Evolutionary conservation across 2,113 vertebrate species (phyloP), one percentile per base, ranked within the genome.

Genomic region (Dendropsophus ebraccatus): DNA sequence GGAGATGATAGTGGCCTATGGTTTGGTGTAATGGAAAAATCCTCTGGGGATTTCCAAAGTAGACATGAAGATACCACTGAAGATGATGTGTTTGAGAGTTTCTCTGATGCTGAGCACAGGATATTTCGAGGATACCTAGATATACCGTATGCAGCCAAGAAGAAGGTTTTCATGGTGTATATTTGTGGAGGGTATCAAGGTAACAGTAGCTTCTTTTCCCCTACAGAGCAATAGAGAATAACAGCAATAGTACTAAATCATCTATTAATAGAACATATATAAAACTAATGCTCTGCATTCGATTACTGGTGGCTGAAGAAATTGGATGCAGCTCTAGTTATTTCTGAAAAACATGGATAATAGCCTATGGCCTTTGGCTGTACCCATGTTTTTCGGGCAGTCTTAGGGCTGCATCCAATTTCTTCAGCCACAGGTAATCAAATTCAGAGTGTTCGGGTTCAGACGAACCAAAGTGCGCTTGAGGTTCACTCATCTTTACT

Each of bases 171-270:
- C 52, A 91, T 91, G 88, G 83, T 93, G 23, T 94, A 92, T 79
- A 87, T 94, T 32, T 94, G 92, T 82, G 92, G 93, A 47, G 90
- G 90, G 74, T 95, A 92, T 81, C 88, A 89, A 93, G 93, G 93
- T 94, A 88, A 88, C 9, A 37, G 28, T 23, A 41, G 54, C 16
- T 16, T 16, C 16, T 3, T 17, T 52, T 52, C 5, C 2, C 16
- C 16, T 52, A 52, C 2, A 52, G 50, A 16, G 16, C 16, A 52
- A 52, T 52, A 52, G 23, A 58, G 23, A 28, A 28, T 62, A 62
- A 62, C n/a, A 13, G 58, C 28, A 62, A 62, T 28, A 62, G n/a
- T 28, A 62, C 13, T 12, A 62, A 62, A 28, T 62, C 9, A 62
- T 62, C 58, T 4, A 28, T 28, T 25, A 6, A 74, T 13, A 74